Evolutionary conservation across 2,888 invertebrate genomes (phyloP), one percentile per base, ranked within the genome.

Genomic region (Stramonita haemastoma): DNA sequence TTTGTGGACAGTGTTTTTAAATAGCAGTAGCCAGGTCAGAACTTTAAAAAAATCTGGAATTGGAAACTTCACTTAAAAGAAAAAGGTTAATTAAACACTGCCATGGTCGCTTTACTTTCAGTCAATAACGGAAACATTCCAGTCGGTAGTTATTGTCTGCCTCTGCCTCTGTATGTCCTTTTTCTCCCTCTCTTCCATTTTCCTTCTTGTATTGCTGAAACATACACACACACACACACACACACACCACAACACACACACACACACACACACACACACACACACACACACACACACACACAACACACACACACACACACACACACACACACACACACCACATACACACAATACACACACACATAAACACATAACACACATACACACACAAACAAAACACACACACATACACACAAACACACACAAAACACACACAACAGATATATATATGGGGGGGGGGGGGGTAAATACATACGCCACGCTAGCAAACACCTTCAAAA

Each of bases 231-330:
- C 66, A 1, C 32, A 56, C 26, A 56, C 29, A 60, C 57, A 29
- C 26, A 32, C 86, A 1, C 32, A 56, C 26, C 29, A 26, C 17
- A 19, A 29, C 26, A 32, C 86, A 32, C 29, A 87, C 26, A 73
- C 34, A 87, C 36, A 87, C 26, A 87, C 87, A 57, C 87, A 73
- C 34, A 87, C 87, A 87, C 87, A 87, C 34, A 87, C n/a, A n/a
- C 87, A 87, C 34, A 73, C 66, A 66, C 66, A 86, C 34, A n/a
- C 46, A 46, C 46, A 46, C 46, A 46, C 46, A 46, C 46, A 46
- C 46, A 46, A 5, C 46, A 5, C 46, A 5, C 66, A 60, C n/a
- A 57, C 32, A 56, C 57, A 15, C 60, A 15, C 60, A 19, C 87
- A 32, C 8, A 0, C 29, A 5, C 56, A 6, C 56, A 22, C 66